phyloP scores from a whole-genome alignment of 92 coral and sea anemone species.

The Phenganax stokvisi region DNA sequence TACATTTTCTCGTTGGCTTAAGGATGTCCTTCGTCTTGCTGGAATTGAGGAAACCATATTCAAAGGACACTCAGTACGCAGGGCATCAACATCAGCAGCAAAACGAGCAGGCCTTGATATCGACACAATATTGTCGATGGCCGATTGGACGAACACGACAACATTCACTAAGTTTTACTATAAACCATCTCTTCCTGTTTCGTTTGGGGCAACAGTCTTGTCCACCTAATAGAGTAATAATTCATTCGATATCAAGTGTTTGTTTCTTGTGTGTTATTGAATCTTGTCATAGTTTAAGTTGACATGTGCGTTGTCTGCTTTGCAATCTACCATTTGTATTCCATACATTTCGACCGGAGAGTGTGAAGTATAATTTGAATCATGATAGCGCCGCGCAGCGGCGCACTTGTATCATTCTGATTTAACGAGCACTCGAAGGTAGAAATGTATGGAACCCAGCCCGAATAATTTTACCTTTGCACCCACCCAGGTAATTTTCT shows the following conservation, averaged over 20 bases:
- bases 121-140: background rate
- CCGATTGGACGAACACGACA: background rate
- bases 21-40: no score
- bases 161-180: no score
- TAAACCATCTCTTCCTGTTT: background rate
- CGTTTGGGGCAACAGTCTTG: background rate
- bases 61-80: no score
- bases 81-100: no score
- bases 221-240: background rate
- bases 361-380: conserved; percentile 14
- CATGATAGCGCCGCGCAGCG: conserved; percentile 2
- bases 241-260: no score
- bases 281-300: no score
- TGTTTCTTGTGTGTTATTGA: no score
- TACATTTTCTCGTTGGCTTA: no score
- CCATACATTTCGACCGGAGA: conserved; percentile 5
- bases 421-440: background rate
- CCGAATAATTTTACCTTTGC: background rate
- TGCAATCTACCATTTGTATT: conserved; percentile 20
- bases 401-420: background rate
- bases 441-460: conserved; percentile 10
- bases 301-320: background rate
- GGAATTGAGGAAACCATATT: no score
- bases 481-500: background rate
- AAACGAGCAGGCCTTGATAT: background rate